phyloP scores from a whole-genome alignment of 2,113 vertebrate genomes.

The Malurus melanocephalus region DNA sequence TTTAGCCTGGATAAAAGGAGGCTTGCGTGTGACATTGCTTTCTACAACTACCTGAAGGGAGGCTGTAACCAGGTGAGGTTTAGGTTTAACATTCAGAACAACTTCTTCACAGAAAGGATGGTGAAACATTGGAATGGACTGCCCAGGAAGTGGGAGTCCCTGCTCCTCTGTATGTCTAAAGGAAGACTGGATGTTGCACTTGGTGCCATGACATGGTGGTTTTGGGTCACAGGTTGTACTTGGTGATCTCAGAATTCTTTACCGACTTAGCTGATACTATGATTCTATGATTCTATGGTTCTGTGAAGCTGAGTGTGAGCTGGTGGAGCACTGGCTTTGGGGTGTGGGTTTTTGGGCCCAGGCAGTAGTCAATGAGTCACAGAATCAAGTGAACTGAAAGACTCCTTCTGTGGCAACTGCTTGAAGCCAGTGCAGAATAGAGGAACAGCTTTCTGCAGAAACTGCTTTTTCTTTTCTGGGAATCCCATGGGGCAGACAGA shows the following conservation, averaged over 20 bases:
- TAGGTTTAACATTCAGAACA: neutral
- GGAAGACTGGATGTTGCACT: neutral
- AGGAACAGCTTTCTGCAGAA: accelerated
- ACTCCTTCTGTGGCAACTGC: accelerated
- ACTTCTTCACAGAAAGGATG: neutral
- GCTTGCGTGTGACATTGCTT: accelerated
- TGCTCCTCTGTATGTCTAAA: neutral
- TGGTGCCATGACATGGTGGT: accelerated
- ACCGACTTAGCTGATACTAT: neutral
- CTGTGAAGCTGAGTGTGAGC: neutral
- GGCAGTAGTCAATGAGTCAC: accelerated
- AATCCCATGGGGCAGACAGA: accelerated
- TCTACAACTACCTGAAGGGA: neutral
- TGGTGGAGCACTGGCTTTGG: neutral
- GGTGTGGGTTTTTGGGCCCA: accelerated
- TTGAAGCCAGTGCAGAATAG: neutral
- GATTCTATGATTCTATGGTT: neutral
- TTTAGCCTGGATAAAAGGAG: neutral
- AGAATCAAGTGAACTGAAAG: accelerated
- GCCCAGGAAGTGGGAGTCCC: neutral
- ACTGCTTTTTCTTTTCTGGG: too few relatives aligned
- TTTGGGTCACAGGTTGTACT: neutral
- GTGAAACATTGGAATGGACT: neutral
- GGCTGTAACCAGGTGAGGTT: neutral
- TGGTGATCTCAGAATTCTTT: neutral